Evolutionary conservation across 2,797 vertebrate species (phyloP).

Genomic region (Tadarida brasiliensis): DNA sequence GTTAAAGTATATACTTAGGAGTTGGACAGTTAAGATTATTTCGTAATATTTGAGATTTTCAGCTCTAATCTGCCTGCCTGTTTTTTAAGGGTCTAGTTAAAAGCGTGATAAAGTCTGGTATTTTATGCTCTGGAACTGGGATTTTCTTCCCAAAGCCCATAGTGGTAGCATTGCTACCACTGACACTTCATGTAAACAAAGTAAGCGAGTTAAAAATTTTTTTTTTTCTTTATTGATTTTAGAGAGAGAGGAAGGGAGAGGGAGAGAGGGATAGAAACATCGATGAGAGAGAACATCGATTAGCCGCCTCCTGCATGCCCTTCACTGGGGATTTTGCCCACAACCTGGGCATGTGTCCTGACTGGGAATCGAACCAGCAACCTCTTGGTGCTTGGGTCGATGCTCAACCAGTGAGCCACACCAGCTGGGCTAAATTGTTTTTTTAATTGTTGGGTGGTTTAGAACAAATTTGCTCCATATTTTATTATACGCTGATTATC

Average conservation of each 20-base stretch:
- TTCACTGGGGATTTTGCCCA: no score
- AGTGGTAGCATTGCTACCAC: neutral
- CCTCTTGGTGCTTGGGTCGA: no score
- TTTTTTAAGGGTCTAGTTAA: conserved; percentile 26
- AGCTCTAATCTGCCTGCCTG: neutral
- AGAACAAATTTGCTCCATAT: conserved; percentile 25
- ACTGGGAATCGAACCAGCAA: no score
- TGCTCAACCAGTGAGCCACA: no score
- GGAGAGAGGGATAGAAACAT: no score
- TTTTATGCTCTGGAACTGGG: conserved; percentile 25
- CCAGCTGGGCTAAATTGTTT: neutral
- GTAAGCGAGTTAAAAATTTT: conserved; percentile 14
- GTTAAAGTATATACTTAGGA: conserved; percentile 31
- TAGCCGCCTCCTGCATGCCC: no score
- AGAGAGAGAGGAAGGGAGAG: no score
- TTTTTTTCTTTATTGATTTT: no score
- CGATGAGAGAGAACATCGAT: no score
- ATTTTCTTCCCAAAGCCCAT: neutral
- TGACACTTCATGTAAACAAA: conserved; percentile 14
- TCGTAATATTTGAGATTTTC: conserved; percentile 42
- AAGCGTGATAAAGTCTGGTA: neutral
- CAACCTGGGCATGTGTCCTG: no score
- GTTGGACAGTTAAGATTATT: neutral
- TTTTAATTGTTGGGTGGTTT: conserved; percentile 44
- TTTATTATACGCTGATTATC: conserved; percentile 41